A percentile compares a stretch with the other conserved stretches of the same genome.
These are phyloP conservation scores for Gonioctena quinquepunctata DNA, from an alignment of 1,140 invertebrate genomes.

Conservation along the genomic window DNA sequence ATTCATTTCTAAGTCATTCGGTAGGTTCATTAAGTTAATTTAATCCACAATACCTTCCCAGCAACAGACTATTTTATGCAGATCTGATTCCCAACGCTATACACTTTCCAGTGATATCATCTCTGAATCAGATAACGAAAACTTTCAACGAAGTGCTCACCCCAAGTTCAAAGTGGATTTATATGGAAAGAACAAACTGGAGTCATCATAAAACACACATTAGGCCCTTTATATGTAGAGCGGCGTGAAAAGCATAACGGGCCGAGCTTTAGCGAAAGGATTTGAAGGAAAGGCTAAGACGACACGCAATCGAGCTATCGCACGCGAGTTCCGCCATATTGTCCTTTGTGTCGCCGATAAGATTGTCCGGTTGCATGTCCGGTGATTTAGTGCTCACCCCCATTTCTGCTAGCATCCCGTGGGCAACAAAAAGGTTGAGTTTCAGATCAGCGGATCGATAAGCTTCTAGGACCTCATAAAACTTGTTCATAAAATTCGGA, in stretches of 20 bases:
- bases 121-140: not conserved
- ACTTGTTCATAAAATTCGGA: not conserved
- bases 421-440: too few relatives aligned
- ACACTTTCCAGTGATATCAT: too few relatives aligned
- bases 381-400: conserved; percentile 39
- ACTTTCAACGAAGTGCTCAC: not conserved
- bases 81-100: too few relatives aligned
- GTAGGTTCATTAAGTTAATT: too few relatives aligned
- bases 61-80: too few relatives aligned
- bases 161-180: not conserved
- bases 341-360: conserved; percentile 51
- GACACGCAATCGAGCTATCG: conserved; percentile 51
- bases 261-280: conserved; percentile 24
- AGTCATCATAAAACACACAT: conserved; percentile 16
- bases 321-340: conserved; percentile 52
- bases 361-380: conserved; percentile 50
- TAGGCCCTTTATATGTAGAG: not conserved
- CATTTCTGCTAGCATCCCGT: conserved; percentile 32
- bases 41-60: too few relatives aligned
- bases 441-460: not conserved
- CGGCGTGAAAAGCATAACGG: conserved; percentile 34
- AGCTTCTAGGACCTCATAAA: not conserved
- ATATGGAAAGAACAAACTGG: not conserved
- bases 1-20: too few relatives aligned
- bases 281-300: conserved; percentile 21